A percentile compares a stretch with the other conserved stretches of the same genome.
phyloP scores from a whole-genome alignment of 2,797 vertebrate genomes.

The Parauchenoglanis ngamensis region DNA sequence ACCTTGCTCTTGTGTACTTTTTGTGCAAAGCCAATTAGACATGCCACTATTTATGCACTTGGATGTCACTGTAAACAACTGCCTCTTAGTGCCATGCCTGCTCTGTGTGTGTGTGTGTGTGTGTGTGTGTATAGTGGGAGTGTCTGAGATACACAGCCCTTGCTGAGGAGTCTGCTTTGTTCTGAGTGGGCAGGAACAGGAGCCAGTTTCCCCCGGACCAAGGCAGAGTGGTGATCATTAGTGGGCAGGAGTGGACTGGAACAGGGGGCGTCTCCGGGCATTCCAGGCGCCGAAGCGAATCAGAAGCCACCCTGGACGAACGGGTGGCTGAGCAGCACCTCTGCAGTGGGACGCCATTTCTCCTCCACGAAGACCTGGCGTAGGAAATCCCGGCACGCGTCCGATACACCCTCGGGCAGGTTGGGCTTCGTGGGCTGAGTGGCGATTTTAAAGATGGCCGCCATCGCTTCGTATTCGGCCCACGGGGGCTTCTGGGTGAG shows the following conservation, averaged over 20 bases:
- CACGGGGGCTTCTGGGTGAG: constrained; percentile 91
- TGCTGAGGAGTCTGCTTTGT: constrained; percentile 55
- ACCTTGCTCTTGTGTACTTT: not conserved
- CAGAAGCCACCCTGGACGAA: constrained; percentile 86
- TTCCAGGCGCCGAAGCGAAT: constrained; percentile 44
- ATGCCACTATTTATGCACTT: not conserved
- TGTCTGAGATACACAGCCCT: constrained; percentile 18
- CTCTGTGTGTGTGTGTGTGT: not conserved
- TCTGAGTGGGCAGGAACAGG: constrained; percentile 57
- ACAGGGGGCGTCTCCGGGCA: not conserved
- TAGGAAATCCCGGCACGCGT: constrained; percentile 84
- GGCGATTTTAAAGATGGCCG: constrained; percentile 92
- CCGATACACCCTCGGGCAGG: constrained; percentile 83
- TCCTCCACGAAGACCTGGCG: constrained; percentile 90
- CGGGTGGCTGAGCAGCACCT: constrained; percentile 83
- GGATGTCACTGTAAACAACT: constrained; percentile 26
- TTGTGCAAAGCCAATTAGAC: constrained; percentile 10
- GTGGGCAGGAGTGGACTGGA: constrained; percentile 43
- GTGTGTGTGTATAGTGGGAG: not conserved
- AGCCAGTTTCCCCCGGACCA: constrained; percentile 58
- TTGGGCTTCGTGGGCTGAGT: constrained; percentile 90
- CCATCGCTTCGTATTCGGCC: constrained; percentile 94
- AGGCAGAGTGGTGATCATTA: constrained; percentile 72
- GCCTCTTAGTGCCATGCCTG: constrained; percentile 3
- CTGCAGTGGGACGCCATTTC: constrained; percentile 87